These are phyloP conservation scores for Pandemis cinnamomeana DNA, from an alignment of 2,888 invertebrate genomes.

Conservation along the genomic window DNA sequence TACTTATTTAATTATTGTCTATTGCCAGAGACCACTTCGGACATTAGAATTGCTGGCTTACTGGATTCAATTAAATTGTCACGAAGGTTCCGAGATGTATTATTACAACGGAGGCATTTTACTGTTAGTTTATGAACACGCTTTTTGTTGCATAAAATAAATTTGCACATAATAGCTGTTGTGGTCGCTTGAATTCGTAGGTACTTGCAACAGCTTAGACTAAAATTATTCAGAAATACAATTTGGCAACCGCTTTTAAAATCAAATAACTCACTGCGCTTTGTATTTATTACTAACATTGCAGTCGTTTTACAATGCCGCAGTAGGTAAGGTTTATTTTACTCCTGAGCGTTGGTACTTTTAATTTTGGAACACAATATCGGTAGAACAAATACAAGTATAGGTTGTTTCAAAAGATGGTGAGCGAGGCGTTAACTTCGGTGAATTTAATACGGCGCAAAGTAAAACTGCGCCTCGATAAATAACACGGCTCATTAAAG, in stretches of 20 bases:
- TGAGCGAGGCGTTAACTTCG: conserved; percentile 46
- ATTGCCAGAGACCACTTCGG: conserved; percentile 49
- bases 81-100: conserved; percentile 58
- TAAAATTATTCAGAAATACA: conserved; percentile 25
- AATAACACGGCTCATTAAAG: conserved; percentile 76
- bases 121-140: conserved; percentile 53
- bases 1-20: conserved; percentile 64
- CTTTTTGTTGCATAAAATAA: conserved; percentile 49
- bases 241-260: conserved; percentile 37
- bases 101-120: conserved; percentile 59
- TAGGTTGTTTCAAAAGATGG: conserved; percentile 39
- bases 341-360: not conserved
- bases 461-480: conserved; percentile 67
- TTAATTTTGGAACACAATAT: not conserved
- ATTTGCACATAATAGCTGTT: conserved; percentile 51
- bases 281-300: conserved; percentile 33
- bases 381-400: conserved; percentile 13
- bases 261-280: conserved; percentile 30
- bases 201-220: conserved; percentile 37
- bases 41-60: conserved; percentile 57
- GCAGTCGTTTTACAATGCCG: conserved; percentile 7
- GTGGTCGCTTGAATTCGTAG: conserved; percentile 43
- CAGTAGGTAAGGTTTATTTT: not conserved
- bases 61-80: conserved; percentile 72
- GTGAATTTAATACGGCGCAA: conserved; percentile 46